phyloP scores from a whole-genome alignment of 2,888 invertebrate species.

The Ctena decussata region DNA sequence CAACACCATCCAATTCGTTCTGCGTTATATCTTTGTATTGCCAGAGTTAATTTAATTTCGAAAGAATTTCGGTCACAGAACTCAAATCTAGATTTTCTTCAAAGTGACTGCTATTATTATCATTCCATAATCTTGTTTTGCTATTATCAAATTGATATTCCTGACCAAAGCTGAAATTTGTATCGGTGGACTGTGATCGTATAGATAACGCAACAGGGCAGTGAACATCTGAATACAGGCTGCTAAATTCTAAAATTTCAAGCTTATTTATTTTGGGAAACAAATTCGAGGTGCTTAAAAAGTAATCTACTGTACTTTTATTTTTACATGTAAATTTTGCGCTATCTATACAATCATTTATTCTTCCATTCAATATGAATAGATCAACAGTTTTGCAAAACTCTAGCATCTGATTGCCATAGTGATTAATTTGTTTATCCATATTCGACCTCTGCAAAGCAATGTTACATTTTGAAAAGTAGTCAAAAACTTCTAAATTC shows the following conservation, averaged over 20 bases:
- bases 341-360: neutral
- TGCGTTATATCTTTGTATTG: too few relatives aligned
- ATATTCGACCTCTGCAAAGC: neutral
- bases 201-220: neutral
- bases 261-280: neutral
- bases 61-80: too few relatives aligned
- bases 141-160: too few relatives aligned
- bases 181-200: too few relatives aligned
- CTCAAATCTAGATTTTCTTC: too few relatives aligned
- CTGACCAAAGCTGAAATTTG: too few relatives aligned
- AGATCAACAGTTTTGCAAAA: neutral
- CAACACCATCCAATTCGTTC: too few relatives aligned
- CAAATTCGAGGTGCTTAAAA: neutral
- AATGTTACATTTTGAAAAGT: too few relatives aligned
- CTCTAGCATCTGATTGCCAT: neutral
- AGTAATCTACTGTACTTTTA: neutral
- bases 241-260: neutral
- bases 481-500: neutral
- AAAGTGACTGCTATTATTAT: too few relatives aligned
- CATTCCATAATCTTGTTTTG: too few relatives aligned
- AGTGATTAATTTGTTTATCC: neutral
- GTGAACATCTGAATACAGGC: neutral
- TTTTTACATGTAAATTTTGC: neutral
- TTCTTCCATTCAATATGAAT: neutral
- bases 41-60: too few relatives aligned